Percentiles rank a stretch among this genome's conserved stretches.
Conservation (phyloP, 2,113 vertebrate genomes). For the Sitta europaea region DNA sequence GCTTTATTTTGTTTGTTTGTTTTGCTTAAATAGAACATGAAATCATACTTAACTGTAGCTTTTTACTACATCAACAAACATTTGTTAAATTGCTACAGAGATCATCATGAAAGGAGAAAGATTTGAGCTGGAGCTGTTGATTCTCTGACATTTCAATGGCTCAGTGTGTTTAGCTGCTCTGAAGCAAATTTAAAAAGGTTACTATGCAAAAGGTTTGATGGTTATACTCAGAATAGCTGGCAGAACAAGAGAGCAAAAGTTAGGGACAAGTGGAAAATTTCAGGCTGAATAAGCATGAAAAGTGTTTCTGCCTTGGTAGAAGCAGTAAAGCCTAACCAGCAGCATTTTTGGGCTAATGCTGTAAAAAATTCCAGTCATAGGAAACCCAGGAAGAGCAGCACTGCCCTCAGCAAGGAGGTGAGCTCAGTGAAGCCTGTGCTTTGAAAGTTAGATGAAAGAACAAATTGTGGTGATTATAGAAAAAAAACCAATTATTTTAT, state of each 20-base stretch:
- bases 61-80: not conserved
- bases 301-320: not conserved
- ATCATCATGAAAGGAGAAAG: not conserved
- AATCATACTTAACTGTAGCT: not conserved
- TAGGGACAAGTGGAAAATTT: not conserved
- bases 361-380: not conserved
- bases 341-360: not conserved
- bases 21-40: not conserved
- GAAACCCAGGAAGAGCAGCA: not conserved
- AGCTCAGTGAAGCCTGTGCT: fast-evolving
- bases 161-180: not conserved
- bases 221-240: not conserved
- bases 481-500: not conserved
- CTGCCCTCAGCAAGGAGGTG: not conserved
- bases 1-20: not conserved
- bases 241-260: not conserved
- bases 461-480: too few species aligned
- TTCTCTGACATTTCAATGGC: not conserved
- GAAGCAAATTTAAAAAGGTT: not conserved
- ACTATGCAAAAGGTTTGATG: not conserved
- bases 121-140: not conserved
- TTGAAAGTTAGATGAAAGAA: not conserved
- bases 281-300: not conserved
- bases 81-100: not conserved
- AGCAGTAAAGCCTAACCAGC: not conserved